These are phyloP conservation scores for Smutsia temminckii DNA, from an alignment of 2,797 vertebrate genomes.

Conservation along the genomic window DNA sequence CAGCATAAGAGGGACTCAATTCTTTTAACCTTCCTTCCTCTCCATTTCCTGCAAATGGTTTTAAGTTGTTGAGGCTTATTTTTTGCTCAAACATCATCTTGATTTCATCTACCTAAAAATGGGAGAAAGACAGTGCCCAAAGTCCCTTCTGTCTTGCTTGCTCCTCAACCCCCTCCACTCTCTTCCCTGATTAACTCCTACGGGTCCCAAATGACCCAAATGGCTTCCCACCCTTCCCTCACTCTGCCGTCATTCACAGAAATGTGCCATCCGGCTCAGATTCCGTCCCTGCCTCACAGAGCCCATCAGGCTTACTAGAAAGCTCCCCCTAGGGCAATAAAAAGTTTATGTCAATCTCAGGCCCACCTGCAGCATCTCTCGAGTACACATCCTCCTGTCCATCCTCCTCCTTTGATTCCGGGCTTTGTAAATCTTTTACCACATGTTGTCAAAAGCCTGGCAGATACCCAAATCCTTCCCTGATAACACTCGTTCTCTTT, in stretches of 20 bases:
- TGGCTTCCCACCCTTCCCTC: neutral
- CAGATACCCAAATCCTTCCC: conserved; percentile 75
- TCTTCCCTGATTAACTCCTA: neutral
- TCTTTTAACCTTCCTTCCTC: conserved; percentile 44
- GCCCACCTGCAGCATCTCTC: conserved; percentile 68
- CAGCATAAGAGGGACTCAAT: neutral
- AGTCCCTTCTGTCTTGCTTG: neutral
- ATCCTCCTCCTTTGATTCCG: conserved; percentile 71
- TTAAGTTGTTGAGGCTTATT: neutral
- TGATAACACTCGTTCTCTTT: conserved; percentile 73
- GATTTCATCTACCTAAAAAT: neutral
- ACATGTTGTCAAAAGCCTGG: conserved; percentile 77
- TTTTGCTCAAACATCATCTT: neutral
- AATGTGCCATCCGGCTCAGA: neutral
- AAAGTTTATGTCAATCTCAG: conserved; percentile 43
- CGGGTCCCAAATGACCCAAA: conserved; percentile 34
- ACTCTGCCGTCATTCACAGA: conserved; percentile 33
- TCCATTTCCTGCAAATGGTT: neutral
- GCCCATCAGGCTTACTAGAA: conserved; percentile 46
- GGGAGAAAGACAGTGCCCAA: neutral
- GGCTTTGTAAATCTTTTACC: conserved; percentile 79
- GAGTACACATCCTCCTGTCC: conserved; percentile 64
- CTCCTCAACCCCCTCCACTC: neutral
- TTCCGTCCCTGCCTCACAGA: neutral
- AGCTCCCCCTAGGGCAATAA: conserved; percentile 65